These are phyloP conservation scores for Mus caroli DNA, from an alignment of 2,797 vertebrate species.

Conservation along the genomic window DNA sequence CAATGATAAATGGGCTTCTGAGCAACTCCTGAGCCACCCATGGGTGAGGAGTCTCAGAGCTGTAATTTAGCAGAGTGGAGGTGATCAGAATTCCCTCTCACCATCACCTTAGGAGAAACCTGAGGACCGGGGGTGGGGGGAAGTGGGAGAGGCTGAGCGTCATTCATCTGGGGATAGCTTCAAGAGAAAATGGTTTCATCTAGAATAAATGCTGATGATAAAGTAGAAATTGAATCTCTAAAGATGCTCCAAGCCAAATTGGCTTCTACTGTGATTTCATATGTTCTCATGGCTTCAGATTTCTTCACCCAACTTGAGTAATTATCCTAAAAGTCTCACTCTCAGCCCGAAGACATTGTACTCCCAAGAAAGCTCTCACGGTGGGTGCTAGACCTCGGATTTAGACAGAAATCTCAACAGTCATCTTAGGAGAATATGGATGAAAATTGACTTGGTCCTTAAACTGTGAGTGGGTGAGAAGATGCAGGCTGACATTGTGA, in stretches of 20 bases:
- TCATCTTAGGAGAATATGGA: background rate
- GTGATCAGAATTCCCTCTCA: background rate
- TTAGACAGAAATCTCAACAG: background rate
- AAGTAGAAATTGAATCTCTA: background rate
- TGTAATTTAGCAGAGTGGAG: background rate
- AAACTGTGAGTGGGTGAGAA: background rate
- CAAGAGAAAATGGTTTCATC: slow-evolving; percentile 9
- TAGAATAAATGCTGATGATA: background rate
- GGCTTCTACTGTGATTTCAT: background rate
- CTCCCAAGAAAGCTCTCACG: background rate
- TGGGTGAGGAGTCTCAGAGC: background rate
- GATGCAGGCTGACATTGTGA: background rate
- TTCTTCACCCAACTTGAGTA: background rate
- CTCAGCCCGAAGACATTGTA: background rate
- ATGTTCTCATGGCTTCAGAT: background rate
- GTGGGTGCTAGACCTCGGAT: background rate
- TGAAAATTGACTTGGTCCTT: background rate
- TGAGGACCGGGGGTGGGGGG: background rate
- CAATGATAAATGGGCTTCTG: background rate
- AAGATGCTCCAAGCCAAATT: background rate
- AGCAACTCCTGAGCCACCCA: slow-evolving; percentile 7
- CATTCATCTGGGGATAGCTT: background rate
- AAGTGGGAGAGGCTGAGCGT: background rate
- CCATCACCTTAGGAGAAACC: accelerated
- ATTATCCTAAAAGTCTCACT: background rate